Percentiles rank a stretch among this genome's conserved stretches.
Evolutionary conservation across 2,797 vertebrate species (phyloP).

Genomic region (Catharus ustulatus): DNA sequence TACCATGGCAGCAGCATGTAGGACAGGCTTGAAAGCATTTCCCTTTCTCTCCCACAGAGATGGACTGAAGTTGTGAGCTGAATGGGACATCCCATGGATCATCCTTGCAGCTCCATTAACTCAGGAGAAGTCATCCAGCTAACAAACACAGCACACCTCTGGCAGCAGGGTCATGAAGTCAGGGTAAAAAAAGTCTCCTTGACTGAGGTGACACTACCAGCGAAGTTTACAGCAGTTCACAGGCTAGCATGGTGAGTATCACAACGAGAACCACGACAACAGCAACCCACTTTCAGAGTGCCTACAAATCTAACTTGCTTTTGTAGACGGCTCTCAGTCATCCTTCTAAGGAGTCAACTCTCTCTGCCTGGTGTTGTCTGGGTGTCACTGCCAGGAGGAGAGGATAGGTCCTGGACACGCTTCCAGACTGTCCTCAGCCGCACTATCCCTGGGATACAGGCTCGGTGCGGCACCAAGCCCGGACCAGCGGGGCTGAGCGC

Average conservation of each 20-base stretch:
- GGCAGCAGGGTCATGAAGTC: not conserved
- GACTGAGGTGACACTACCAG: too few relatives aligned
- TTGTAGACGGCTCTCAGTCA: not conserved
- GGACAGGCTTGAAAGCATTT: not conserved
- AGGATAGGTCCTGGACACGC: fast-evolving
- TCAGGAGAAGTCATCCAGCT: not conserved
- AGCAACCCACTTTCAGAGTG: not conserved
- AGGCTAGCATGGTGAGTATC: fast-evolving
- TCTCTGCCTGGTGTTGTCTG: not conserved
- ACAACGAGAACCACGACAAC: fast-evolving
- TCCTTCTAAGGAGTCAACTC: not conserved
- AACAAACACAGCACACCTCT: not conserved
- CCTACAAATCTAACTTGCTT: not conserved
- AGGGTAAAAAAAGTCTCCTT: not conserved
- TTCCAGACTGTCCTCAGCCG: not conserved
- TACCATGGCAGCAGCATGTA: not conserved
- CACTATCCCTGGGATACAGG: not conserved
- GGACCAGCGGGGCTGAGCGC: fast-evolving
- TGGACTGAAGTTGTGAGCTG: not conserved
- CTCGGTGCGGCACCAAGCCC: not conserved
- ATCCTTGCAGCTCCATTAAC: not conserved
- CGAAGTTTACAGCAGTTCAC: not conserved
- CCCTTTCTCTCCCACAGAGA: not conserved
- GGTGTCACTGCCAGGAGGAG: not conserved
- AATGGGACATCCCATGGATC: not conserved